Conservation (phyloP, 2,113 vertebrate genomes). For the Rhizomys pruinosus region DNA sequence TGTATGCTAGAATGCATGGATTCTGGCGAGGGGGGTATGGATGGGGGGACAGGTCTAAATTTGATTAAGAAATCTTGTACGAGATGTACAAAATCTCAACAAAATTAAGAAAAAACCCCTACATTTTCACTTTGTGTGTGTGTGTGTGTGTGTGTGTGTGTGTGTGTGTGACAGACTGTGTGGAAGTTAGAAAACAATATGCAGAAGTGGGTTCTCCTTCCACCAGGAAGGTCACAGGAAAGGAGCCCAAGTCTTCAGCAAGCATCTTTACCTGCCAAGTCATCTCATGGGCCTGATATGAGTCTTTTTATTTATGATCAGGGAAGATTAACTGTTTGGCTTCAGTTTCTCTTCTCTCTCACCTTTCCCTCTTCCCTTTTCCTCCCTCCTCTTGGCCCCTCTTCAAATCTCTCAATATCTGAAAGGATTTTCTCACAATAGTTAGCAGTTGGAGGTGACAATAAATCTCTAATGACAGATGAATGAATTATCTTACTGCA, state of each 20-base stretch:
- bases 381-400: background rate
- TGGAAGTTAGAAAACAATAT: background rate
- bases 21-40: too few relatives aligned
- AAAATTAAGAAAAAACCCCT: too few relatives aligned
- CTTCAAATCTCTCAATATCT: background rate
- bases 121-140: too few relatives aligned
- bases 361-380: accelerated
- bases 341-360: background rate
- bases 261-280: background rate
- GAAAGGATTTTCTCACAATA: background rate
- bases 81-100: too few relatives aligned
- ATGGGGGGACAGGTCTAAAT: too few relatives aligned
- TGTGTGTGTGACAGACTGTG: background rate
- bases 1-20: too few relatives aligned
- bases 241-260: background rate
- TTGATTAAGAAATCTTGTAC: too few relatives aligned
- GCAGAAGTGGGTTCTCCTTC: background rate
- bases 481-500: background rate
- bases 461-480: background rate
- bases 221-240: too few relatives aligned
- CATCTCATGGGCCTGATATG: background rate
- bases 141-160: background rate
- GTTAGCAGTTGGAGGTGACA: background rate
- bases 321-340: background rate
- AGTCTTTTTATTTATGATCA: background rate